A percentile compares a stretch with the other conserved stretches of the same genome.
These are phyloP conservation scores for Pinctada fucata DNA, from an alignment of 2,888 invertebrate genomes.

Conservation along the genomic window DNA sequence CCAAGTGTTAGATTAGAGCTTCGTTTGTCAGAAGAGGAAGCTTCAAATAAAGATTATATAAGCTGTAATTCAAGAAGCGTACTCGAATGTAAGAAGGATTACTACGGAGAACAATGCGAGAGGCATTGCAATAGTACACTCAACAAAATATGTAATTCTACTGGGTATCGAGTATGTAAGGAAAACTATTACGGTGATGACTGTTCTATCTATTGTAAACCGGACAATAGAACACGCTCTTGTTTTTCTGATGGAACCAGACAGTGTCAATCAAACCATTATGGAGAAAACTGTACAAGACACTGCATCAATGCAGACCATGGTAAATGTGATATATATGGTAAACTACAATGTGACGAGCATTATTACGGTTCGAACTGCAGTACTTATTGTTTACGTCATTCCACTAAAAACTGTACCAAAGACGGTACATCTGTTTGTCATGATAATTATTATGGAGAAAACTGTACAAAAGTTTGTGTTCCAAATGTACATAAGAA, in stretches of 20 bases:
- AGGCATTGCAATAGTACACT: background rate
- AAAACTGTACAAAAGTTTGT: background rate
- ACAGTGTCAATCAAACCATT: background rate
- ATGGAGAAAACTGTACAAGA: constrained; percentile 13
- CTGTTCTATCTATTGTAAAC: background rate
- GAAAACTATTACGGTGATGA: constrained; percentile 8
- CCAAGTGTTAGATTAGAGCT: too few species aligned
- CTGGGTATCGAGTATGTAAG: constrained; percentile 13
- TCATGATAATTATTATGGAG: background rate
- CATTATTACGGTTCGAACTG: constrained; percentile 24
- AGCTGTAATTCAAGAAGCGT: constrained; percentile 2
- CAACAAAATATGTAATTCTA: background rate
- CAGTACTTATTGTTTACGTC: background rate
- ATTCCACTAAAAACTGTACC: background rate
- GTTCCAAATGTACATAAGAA: background rate
- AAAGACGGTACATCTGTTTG: background rate
- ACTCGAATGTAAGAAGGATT: constrained; percentile 2
- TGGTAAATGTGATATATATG: constrained; percentile 10
- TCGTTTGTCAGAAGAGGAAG: too few species aligned
- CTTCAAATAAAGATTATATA: background rate
- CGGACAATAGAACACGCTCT: too few species aligned
- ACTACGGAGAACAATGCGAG: constrained; percentile 10
- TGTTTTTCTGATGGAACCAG: background rate
- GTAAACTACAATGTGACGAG: background rate
- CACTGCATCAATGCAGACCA: background rate